These are phyloP conservation scores for Chitala chitala DNA, from an alignment of 2,113 vertebrate genomes.

Conservation along the genomic window DNA sequence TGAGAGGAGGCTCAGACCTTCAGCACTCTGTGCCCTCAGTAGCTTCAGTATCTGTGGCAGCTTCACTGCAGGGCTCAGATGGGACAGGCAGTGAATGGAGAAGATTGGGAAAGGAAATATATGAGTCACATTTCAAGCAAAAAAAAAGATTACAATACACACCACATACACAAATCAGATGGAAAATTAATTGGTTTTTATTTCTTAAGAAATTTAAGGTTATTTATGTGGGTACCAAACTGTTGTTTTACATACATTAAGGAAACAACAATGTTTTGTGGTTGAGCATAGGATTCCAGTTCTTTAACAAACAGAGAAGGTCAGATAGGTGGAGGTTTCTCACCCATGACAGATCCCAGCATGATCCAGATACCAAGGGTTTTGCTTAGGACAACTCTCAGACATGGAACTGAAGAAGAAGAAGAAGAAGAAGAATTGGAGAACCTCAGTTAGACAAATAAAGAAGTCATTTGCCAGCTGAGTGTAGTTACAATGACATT, in stretches of 20 bases:
- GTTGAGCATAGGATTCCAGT: no score
- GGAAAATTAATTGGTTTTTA: no score
- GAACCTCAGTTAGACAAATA: no score
- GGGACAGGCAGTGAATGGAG: neutral
- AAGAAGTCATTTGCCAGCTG: no score
- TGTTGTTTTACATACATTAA: neutral
- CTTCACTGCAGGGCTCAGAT: conserved; percentile 47
- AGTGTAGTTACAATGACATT: no score
- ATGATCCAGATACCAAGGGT: conserved; percentile 65
- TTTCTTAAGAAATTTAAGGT: neutral
- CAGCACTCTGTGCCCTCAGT: conserved; percentile 55
- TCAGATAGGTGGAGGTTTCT: conserved; percentile 28
- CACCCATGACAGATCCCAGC: conserved; percentile 70
- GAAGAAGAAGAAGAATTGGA: neutral
- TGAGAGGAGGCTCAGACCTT: conserved; percentile 65
- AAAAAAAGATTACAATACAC: neutral
- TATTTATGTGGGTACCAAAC: neutral
- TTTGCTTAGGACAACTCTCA: conserved; percentile 70
- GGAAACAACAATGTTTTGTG: neutral
- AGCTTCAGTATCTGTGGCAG: conserved; percentile 70
- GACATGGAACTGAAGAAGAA: conserved; percentile 63
- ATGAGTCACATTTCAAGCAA: neutral
- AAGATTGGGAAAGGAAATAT: neutral
- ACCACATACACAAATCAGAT: no score
- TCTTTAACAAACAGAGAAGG: neutral